These are phyloP conservation scores for Megathymus violae DNA, from an alignment of 1,140 invertebrate genomes.

Conservation along the genomic window DNA sequence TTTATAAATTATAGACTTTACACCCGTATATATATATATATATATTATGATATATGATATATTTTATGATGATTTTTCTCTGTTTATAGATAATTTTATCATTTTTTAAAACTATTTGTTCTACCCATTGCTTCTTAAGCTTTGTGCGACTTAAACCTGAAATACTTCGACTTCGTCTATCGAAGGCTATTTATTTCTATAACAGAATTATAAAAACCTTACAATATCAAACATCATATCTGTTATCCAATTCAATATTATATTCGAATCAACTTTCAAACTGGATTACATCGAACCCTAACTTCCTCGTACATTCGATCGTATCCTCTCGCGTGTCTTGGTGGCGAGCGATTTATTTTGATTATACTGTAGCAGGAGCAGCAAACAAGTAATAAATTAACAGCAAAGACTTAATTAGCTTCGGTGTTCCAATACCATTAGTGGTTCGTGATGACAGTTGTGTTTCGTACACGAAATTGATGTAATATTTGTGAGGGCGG, in stretches of 20 bases:
- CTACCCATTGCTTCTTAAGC: too few species aligned
- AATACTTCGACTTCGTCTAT: too few species aligned
- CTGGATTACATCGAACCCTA: constrained; percentile 35
- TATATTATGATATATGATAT: too few species aligned
- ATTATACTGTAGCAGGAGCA: constrained; percentile 60
- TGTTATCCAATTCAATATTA: neutral
- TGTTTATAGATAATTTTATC: too few species aligned
- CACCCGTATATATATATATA: too few species aligned
- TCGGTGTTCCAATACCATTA: constrained; percentile 77
- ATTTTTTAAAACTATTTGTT: too few species aligned
- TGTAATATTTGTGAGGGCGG: constrained; percentile 65
- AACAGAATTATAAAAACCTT: too few species aligned
- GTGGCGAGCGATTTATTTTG: constrained; percentile 72
- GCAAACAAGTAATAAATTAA: constrained; percentile 70
- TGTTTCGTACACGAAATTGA: constrained; percentile 60
- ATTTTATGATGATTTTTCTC: too few species aligned
- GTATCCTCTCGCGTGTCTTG: constrained; percentile 68
- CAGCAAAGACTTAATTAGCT: constrained; percentile 76
- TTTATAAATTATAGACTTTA: too few species aligned
- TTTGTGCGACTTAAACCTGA: too few species aligned
- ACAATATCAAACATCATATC: neutral
- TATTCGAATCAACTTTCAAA: constrained; percentile 2
- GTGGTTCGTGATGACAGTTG: constrained; percentile 68
- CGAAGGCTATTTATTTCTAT: too few species aligned
- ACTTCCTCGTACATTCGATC: constrained; percentile 63